phyloP scores from a whole-genome alignment of 2,797 vertebrate species.

The Lophius americanus region DNA sequence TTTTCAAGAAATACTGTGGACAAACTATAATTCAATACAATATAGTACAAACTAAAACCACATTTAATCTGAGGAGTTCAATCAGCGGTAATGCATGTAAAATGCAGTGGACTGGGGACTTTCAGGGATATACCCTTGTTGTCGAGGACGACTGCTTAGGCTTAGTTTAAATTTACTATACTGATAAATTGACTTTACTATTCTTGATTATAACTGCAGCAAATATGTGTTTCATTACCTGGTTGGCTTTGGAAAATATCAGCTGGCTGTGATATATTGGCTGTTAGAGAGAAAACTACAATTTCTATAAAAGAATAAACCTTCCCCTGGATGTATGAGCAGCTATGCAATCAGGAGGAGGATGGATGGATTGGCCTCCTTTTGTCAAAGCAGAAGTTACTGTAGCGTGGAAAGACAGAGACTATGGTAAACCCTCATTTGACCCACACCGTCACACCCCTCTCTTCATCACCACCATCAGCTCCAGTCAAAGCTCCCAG shows the following conservation, averaged over 20 bases:
- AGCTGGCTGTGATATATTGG: not conserved
- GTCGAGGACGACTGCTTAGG: too few relatives aligned
- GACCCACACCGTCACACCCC: conserved; percentile 41
- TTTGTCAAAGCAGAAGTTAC: conserved; percentile 66
- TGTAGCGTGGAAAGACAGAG: conserved; percentile 59
- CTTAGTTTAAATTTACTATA: not conserved
- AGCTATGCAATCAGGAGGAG: conserved; percentile 52
- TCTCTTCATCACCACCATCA: conserved; percentile 1
- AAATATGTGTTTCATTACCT: not conserved
- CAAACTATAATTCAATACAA: too few relatives aligned
- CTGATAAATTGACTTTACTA: too few relatives aligned
- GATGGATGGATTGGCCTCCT: conserved; percentile 53
- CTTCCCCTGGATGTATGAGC: conserved; percentile 27
- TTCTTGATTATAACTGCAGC: not conserved
- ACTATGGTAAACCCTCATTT: conserved; percentile 52
- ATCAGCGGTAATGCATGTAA: too few relatives aligned
- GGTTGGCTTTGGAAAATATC: conserved; percentile 1
- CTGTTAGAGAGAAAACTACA: conserved; percentile 13
- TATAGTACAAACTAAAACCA: too few relatives aligned
- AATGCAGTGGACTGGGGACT: too few relatives aligned
- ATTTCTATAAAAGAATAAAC: conserved; percentile 23
- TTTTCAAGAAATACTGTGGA: too few relatives aligned
- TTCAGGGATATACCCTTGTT: too few relatives aligned
- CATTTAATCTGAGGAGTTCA: too few relatives aligned
- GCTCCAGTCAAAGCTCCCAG: conserved; percentile 28